Conservation (phyloP, 2,113 vertebrate genomes). For the Fulmarus glacialis region DNA sequence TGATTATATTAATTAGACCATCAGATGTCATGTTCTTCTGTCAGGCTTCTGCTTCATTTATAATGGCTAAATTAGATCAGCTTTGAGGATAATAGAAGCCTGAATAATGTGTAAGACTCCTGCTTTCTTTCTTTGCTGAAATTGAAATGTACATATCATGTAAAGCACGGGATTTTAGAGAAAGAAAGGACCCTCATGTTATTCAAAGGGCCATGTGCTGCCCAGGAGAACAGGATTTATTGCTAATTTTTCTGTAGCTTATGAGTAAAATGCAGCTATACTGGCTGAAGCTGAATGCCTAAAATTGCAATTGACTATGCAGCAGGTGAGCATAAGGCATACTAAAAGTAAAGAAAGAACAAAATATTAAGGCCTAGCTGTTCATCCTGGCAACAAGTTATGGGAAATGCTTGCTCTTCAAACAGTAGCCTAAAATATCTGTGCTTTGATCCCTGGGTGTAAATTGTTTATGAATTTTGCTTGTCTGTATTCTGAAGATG, state of each 20-base stretch:
- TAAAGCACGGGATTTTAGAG: not conserved
- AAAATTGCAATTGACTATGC: not conserved
- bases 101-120: not conserved
- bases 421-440: not conserved
- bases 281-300: not conserved
- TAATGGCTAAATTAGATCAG: slow-evolving; percentile 8
- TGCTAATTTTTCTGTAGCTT: not conserved
- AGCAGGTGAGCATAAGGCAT: not conserved
- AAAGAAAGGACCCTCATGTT: not conserved
- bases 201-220: not conserved
- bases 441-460: not conserved
- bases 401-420: not conserved
- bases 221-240: not conserved
- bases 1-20: slow-evolving; percentile 18
- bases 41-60: not conserved
- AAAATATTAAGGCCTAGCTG: not conserved
- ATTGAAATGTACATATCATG: not conserved
- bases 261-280: not conserved
- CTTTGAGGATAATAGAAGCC: not conserved
- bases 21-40: slow-evolving; percentile 2
- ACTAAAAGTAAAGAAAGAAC: not conserved
- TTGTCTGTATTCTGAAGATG: not conserved
- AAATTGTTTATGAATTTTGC: not conserved
- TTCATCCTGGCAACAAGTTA: not conserved
- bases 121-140: not conserved